Conservation (phyloP, 2,797 vertebrate genomes). For the Cuculus canorus region DNA sequence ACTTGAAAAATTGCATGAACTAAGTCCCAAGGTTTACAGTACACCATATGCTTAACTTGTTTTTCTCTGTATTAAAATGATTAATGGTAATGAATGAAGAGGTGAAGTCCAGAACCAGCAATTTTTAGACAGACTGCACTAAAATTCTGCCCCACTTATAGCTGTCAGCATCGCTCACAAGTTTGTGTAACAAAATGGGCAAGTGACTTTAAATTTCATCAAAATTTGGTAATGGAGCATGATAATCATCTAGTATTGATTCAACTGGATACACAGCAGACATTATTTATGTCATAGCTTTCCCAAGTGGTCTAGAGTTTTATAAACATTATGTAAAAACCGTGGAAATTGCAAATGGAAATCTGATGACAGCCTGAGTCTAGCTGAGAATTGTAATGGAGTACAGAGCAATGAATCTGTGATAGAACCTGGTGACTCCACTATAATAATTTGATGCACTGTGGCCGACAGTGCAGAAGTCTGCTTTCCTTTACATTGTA, state of each 20-base stretch:
- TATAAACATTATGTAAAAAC: neutral
- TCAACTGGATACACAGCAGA: neutral
- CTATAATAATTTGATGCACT: neutral
- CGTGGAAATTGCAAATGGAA: neutral
- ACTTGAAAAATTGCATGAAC: neutral
- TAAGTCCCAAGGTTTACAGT: neutral
- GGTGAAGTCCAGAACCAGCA: neutral
- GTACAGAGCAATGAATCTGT: neutral
- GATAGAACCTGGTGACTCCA: neutral
- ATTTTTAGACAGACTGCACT: neutral
- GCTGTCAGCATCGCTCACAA: neutral
- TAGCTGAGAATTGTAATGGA: neutral
- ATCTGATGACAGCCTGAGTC: neutral
- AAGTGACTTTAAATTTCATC: neutral
- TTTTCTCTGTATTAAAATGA: neutral
- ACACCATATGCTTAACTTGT: neutral
- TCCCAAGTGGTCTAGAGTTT: neutral
- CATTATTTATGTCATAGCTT: neutral
- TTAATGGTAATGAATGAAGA: neutral
- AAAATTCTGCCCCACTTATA: neutral
- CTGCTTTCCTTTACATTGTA: neutral
- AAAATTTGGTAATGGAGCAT: neutral
- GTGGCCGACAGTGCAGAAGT: neutral
- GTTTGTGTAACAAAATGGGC: neutral
- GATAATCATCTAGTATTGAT: neutral